Percentiles rank a stretch among this genome's conserved stretches.
phyloP scores from a whole-genome alignment of 1,140 invertebrate genomes.

The Holcopasites calliopsidis region DNA sequence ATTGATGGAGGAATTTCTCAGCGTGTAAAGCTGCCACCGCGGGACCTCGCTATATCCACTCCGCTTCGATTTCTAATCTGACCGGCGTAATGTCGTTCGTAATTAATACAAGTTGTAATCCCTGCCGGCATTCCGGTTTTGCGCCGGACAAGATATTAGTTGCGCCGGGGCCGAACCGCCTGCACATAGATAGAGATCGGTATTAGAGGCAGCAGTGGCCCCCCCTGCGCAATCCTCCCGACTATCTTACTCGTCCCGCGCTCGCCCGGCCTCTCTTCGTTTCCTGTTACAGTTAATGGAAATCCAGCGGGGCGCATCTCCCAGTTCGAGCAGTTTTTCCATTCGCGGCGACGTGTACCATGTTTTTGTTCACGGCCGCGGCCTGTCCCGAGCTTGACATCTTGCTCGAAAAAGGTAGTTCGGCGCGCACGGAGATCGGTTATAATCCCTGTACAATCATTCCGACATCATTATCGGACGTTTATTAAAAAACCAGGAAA shows the following conservation, averaged over 20 bases:
- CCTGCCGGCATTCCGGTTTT: slow-evolving; percentile 77
- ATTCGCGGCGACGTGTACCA: slow-evolving; percentile 55
- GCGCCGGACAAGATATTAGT: slow-evolving; percentile 78
- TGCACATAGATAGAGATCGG: slow-evolving; percentile 74
- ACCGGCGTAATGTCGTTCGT: slow-evolving; percentile 76
- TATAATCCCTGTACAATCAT: background rate
- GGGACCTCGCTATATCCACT: slow-evolving; percentile 47
- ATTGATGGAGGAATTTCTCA: slow-evolving; percentile 35
- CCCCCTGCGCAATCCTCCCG: slow-evolving; percentile 44
- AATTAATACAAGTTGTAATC: slow-evolving; percentile 80
- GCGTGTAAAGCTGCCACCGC: slow-evolving; percentile 32
- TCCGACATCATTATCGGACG: background rate
- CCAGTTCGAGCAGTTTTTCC: slow-evolving; percentile 75
- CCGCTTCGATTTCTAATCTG: slow-evolving; percentile 80
- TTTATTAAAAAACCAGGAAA: too few species aligned
- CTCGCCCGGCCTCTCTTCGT: slow-evolving; percentile 58
- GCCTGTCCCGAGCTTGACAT: background rate
- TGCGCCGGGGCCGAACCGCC: slow-evolving; percentile 69
- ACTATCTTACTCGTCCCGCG: slow-evolving; percentile 46
- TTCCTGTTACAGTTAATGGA: slow-evolving; percentile 78
- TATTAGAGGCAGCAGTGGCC: slow-evolving; percentile 69
- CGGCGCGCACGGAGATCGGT: too few species aligned
- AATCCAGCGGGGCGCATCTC: slow-evolving; percentile 74
- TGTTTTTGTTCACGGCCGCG: background rate
- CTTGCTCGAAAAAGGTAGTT: background rate